Evolutionary conservation across 2,888 invertebrate species (phyloP), one percentile per base, ranked within the genome.

Genomic region (Agrenia bidenticulata): DNA sequence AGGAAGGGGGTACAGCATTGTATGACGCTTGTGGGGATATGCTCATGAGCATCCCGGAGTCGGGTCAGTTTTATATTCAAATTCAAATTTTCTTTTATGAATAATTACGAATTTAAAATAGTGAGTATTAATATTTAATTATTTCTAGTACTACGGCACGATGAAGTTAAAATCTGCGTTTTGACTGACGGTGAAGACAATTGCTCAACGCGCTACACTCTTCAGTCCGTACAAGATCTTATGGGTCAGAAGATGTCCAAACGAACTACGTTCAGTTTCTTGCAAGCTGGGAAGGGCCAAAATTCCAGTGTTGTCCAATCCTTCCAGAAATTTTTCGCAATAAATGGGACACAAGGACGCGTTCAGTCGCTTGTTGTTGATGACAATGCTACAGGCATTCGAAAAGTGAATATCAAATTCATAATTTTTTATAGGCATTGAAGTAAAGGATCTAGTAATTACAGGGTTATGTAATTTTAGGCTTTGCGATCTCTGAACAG

Each of bases 21-120:
- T 55, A 55, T n/a, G 55, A 55, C 17, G 55, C 55, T n/a, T 55
- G 55, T 26, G 55, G 55, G 2, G 37, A 55, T 17, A 24, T 55
- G 27, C 24, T 55, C 5, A 55, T 15, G n/a, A 32, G 55, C 37
- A 55, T 55, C 26, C 55, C 55, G 32, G 37, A 55, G 7, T 7
- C 26, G 4, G 55, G 55, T n/a, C n/a, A n/a, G n/a, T n/a, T n/a
- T n/a, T n/a, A n/a, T n/a, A n/a, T n/a, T n/a, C n/a, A n/a, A n/a
- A n/a, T n/a, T n/a, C n/a, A n/a, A n/a, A n/a, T n/a, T n/a, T n/a
- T n/a, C n/a, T n/a, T n/a, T n/a, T n/a, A n/a, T n/a, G n/a, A n/a
- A n/a, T n/a, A n/a, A n/a, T n/a, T n/a, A n/a, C n/a, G n/a, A n/a
- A n/a, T n/a, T n/a, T n/a, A n/a, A n/a, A n/a, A n/a, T n/a, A n/a